A percentile compares a stretch with the other conserved stretches of the same genome.
Conservation (phyloP, 1,140 invertebrate genomes). For the Tribolium castaneum region DNA sequence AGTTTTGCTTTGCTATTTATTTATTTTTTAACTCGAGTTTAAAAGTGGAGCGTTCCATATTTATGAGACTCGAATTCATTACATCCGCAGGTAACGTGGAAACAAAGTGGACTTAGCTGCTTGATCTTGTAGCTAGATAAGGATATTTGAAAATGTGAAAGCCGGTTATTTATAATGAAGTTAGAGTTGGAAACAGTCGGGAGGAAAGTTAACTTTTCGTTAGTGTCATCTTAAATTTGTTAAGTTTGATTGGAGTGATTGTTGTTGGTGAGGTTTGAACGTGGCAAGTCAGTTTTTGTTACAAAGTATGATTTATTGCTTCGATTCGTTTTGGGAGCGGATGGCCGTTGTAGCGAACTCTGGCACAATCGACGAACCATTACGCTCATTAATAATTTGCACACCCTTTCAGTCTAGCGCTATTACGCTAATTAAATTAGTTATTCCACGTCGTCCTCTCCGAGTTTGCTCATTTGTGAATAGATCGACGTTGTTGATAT, state of each 20-base stretch:
- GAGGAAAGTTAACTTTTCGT: neutral
- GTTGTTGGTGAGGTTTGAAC: conserved; percentile 1
- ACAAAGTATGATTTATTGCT: conserved; percentile 24
- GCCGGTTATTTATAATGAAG: neutral
- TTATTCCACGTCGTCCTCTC: conserved; percentile 47
- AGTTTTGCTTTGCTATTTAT: neutral
- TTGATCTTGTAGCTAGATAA: conserved; percentile 5
- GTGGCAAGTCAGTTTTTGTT: conserved; percentile 15
- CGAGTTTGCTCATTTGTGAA: conserved; percentile 43
- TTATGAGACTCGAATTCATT: conserved; percentile 39
- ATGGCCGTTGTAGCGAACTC: conserved; percentile 31
- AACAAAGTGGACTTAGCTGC: conserved; percentile 1
- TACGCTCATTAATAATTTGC: conserved; percentile 51
- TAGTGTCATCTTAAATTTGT: neutral
- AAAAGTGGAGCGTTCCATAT: conserved; percentile 35
- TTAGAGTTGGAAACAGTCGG: neutral
- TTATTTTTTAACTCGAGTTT: conserved; percentile 7
- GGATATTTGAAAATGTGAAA: neutral
- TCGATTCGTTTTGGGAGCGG: conserved; percentile 23
- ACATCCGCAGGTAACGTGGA: conserved; percentile 3
- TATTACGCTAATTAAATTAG: conserved; percentile 54
- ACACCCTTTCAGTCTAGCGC: conserved; percentile 51
- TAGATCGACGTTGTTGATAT: conserved; percentile 44
- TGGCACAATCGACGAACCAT: conserved; percentile 43
- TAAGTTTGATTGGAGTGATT: neutral